These are phyloP conservation scores for Drosophila merina DNA, from an alignment of 2,888 invertebrate genomes.

Conservation along the genomic window DNA sequence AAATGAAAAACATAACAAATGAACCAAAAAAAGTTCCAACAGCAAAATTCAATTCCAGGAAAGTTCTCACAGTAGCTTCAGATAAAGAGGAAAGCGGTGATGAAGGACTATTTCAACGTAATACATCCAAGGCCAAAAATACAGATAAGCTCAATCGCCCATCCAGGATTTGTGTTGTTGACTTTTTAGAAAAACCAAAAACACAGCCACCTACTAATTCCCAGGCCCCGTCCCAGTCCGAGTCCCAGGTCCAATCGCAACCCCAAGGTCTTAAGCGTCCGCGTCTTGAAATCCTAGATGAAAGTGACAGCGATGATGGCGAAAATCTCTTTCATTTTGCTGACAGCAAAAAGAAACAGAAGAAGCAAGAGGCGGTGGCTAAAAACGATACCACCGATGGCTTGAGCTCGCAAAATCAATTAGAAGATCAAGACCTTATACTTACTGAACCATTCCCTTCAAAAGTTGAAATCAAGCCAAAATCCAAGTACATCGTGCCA, in stretches of 20 bases:
- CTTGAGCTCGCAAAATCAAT: conserved; percentile 11
- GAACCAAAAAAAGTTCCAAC: conserved; percentile 9
- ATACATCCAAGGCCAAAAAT: background rate
- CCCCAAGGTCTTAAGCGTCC: conserved; percentile 62
- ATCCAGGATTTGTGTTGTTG: conserved; percentile 43
- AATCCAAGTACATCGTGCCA: conserved; percentile 54
- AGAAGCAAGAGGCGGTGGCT: background rate
- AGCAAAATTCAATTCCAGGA: background rate
- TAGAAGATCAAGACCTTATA: conserved; percentile 48
- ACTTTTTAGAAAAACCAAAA: conserved; percentile 65
- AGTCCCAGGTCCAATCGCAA: conserved; percentile 8
- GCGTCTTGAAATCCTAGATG: conserved; percentile 70
- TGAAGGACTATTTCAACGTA: conserved; percentile 52
- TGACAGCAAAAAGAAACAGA: conserved; percentile 45
- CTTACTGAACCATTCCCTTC: conserved; percentile 57
- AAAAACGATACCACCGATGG: conserved; percentile 50
- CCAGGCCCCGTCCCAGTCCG: conserved; percentile 27
- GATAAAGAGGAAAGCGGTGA: conserved; percentile 30
- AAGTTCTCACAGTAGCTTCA: background rate
- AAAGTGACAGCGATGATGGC: conserved; percentile 76
- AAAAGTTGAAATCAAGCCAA: conserved; percentile 14
- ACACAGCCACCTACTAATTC: conserved; percentile 22
- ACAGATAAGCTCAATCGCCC: conserved; percentile 11
- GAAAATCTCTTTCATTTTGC: conserved; percentile 79
- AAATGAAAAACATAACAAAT: background rate